A percentile compares a stretch with the other conserved stretches of the same genome.
Conservation (phyloP, 30 jellyfish, hydroid and myxozoan genomes). For the Pelagia noctiluca region DNA sequence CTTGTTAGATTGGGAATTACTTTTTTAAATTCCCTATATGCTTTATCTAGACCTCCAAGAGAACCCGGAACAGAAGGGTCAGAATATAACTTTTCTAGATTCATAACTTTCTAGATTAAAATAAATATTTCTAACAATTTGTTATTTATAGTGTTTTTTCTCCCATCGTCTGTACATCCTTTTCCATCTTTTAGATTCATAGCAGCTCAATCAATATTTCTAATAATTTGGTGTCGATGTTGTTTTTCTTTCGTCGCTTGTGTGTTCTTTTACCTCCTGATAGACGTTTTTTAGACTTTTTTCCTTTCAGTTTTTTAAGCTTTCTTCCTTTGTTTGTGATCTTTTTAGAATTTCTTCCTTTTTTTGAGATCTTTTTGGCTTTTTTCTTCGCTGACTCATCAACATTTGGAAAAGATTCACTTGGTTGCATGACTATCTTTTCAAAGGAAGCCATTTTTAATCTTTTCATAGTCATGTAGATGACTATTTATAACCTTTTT, state of each 20-base stretch:
- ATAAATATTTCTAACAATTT: constrained; percentile 19
- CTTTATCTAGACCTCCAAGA: constrained; percentile 37
- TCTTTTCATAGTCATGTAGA: background rate
- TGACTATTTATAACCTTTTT: constrained; percentile 17
- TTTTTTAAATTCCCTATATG: constrained; percentile 49
- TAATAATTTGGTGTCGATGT: no score
- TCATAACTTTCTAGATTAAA: background rate
- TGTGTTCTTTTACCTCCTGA: constrained; percentile 4
- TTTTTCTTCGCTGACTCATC: background rate
- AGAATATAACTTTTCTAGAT: background rate
- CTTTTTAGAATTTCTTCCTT: no score
- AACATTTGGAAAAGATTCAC: background rate
- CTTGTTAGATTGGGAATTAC: constrained; percentile 24
- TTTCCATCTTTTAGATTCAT: no score
- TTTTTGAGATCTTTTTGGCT: background rate
- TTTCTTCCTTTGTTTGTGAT: no score
- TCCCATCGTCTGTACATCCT: background rate
- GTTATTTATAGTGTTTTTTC: background rate
- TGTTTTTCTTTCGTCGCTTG: no score
- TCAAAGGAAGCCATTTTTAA: background rate
- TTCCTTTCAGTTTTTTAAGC: no score
- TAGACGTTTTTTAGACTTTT: constrained; percentile 1
- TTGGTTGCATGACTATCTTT: constrained; percentile 8
- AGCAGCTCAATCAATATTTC: no score
- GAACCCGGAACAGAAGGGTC: constrained; percentile 40